phyloP scores from a whole-genome alignment of 2,888 invertebrate species.

The Hirtodrosophila cameraria region DNA sequence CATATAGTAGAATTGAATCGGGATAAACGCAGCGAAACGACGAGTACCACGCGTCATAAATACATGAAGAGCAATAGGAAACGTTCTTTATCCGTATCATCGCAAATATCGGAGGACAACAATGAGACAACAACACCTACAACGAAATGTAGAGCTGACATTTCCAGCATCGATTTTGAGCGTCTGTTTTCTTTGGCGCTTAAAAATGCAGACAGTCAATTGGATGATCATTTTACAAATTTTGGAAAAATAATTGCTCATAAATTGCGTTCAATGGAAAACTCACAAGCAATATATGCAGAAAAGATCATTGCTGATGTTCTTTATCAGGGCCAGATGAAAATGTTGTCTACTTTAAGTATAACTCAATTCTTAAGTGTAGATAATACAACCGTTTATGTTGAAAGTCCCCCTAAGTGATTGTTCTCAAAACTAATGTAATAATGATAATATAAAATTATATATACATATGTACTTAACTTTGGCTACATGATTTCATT shows the following conservation, averaged over 20 bases:
- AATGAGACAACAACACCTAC: slow-evolving; percentile 60
- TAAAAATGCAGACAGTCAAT: slow-evolving; percentile 76
- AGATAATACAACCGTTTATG: slow-evolving; percentile 66
- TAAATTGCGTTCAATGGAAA: slow-evolving; percentile 82
- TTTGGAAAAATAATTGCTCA: slow-evolving; percentile 83
- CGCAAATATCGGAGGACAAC: slow-evolving; percentile 72
- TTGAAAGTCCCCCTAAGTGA: slow-evolving; percentile 71
- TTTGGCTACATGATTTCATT: slow-evolving; percentile 16
- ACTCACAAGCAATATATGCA: slow-evolving; percentile 81
- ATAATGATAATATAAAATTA: slow-evolving; percentile 43
- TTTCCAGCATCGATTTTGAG: slow-evolving; percentile 80
- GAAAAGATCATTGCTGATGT: slow-evolving; percentile 83
- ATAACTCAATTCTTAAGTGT: slow-evolving; percentile 72
- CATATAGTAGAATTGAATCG: slow-evolving; percentile 28
- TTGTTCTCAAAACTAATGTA: slow-evolving; percentile 31
- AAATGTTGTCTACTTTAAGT: slow-evolving; percentile 75
- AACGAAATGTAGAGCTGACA: slow-evolving; percentile 80
- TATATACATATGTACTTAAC: slow-evolving; percentile 17
- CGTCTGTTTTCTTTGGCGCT: slow-evolving; percentile 81
- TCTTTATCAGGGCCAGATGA: slow-evolving; percentile 83
- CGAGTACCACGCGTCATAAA: slow-evolving; percentile 26
- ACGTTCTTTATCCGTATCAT: slow-evolving; percentile 75
- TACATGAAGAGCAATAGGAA: slow-evolving; percentile 58
- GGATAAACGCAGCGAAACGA: slow-evolving; percentile 19
- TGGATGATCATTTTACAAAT: slow-evolving; percentile 81